Base-by-base conservation (phyloP, 1,140 invertebrate genomes). In the Drosophila bifasciata region DNA sequence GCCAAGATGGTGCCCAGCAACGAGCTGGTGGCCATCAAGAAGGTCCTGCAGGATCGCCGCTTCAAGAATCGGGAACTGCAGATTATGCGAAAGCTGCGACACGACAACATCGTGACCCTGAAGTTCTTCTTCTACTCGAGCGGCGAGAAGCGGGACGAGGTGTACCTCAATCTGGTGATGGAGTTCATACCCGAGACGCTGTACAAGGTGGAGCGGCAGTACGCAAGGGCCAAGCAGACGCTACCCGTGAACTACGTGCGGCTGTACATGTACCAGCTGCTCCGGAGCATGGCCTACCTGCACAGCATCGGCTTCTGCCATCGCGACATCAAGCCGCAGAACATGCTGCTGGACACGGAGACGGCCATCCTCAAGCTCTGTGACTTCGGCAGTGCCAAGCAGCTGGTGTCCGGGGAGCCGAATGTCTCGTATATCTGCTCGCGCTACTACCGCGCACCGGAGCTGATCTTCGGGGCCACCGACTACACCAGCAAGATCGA, bases 391-490 rank as follows among this genome's bases (percentile, higher is more conserved):
- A 98, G 97, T 91, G 99, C 99, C 76, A 99, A 99, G 92, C 97
- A 99, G 92, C 94, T 99, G 77, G 95, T 99, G 48, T 95, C 95
- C 76, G 97, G 98, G 46, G 99, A 99, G 92, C 98, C 98, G 5
- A 99, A 99, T 92, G 99, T 99, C 9, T 99, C 98, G 19, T 99
- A 99, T 93, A 99, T 99, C 83, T 99, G 99, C 93, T 99, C 99
- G 90, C 95, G 99, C 78, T 99, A 99, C 92, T 99, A 99, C 92
- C 95, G 98, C 79, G 98, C 98, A 72, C 99, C 99, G 28, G 98
- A 99, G 93, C 94, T 99, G 72, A 99, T 99, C 91, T 99, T 99
- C 93, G 99, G 99, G 90, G 98, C 99, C 90, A 99, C 98, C 69
- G 97, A 99, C 92, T 99, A 99, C 92, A 99, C 97, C 53, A 99